phyloP scores from a whole-genome alignment of 2,113 vertebrate species.

The Diphyllodes magnificus region DNA sequence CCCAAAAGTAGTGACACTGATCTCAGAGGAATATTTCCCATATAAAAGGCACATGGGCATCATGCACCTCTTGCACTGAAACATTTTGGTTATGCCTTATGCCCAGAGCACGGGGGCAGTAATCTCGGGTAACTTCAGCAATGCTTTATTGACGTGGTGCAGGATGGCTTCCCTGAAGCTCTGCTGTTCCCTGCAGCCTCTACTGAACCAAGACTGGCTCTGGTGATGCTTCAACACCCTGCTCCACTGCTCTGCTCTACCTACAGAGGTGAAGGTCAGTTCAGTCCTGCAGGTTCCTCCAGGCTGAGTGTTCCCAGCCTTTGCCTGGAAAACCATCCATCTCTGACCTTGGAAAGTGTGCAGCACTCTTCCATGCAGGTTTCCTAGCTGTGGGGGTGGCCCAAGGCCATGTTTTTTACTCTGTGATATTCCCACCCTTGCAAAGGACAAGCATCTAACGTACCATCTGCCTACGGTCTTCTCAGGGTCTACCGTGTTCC shows the following conservation, averaged over 20 bases:
- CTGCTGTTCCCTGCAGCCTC: neutral
- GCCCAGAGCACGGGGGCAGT: rapidly evolving
- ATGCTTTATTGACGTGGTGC: rapidly evolving
- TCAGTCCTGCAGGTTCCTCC: neutral
- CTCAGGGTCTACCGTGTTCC: neutral
- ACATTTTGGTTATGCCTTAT: neutral
- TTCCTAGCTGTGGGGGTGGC: neutral
- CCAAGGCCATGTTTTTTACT: neutral
- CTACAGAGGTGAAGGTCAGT: neutral
- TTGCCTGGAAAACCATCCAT: neutral
- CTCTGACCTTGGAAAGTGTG: neutral
- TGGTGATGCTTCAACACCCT: neutral
- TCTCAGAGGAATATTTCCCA: neutral
- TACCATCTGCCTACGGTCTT: constrained; percentile 22
- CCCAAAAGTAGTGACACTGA: neutral
- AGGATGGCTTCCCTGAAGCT: neutral
- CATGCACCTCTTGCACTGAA: neutral
- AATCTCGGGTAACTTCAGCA: neutral
- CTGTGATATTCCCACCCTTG: neutral
- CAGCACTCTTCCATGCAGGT: neutral
- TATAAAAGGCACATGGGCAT: neutral
- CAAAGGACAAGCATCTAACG: neutral
- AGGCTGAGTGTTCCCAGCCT: neutral
- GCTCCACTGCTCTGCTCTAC: neutral
- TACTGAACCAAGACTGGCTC: neutral